Evolutionary conservation across 2,888 invertebrate species (phyloP), one percentile per base, ranked within the genome.

Genomic region (Elegia similella): DNA sequence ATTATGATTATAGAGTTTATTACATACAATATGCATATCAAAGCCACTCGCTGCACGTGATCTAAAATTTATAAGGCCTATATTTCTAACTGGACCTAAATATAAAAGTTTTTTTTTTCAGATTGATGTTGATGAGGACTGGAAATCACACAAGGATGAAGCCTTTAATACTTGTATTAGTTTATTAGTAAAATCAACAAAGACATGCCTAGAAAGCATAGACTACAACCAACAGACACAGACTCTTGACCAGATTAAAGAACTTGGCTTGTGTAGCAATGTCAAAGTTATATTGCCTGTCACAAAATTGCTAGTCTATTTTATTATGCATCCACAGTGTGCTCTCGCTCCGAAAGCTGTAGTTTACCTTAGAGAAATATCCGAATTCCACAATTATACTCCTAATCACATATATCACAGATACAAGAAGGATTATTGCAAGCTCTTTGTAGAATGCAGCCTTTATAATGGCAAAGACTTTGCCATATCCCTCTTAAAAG

Each of bases 321-420:
- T 93, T 69, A 91, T 95, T 34, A 93, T 95, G 89, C 92, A 94
- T 67, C 93, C 94, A 10, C 93, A 92, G 55, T 93, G 94, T 52
- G 85, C 89, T 42, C 84, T 93, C 29, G 86, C 91, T 7, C 86
- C 93, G 1, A 92, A 93, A 68, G 94, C 95, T 10, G 89, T 92
- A 0, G 86, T 92, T 7, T 92, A 91, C 65, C 84, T 94, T 30
- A 85, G 92, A 67, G 92, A 93, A 65, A 83, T 95, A 8, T 93
- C 94, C 12, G 88, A 91, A 68, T 81, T 78, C 15, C 92, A 93
- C 52, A 86, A 87, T 0, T 85, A 88, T 44, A 92, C 92, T 0
- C 92, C 93, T 0, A 92, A 93, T 65, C 84, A 92, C 67, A 84
- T 95, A 7, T 95, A 94, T 66, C 92, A 92, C 54, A 89, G 93